Conservation (phyloP, 2,888 invertebrate genomes). For the Thecophora atra region DNA sequence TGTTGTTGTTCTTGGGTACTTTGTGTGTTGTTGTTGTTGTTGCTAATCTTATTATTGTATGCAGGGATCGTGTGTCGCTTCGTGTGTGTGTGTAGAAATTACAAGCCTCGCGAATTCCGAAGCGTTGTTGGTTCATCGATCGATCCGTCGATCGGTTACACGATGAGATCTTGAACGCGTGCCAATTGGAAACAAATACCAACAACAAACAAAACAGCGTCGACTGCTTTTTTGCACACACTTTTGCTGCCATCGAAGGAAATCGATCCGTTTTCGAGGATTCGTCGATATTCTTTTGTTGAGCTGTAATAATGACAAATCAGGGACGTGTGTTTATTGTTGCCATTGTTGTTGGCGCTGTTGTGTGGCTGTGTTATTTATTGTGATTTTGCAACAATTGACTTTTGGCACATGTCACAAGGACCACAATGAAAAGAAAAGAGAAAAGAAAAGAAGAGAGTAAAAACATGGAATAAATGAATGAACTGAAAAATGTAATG, state of each 20-base stretch:
- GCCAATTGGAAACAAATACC: background rate
- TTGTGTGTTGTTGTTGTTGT: background rate
- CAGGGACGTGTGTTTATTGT: background rate
- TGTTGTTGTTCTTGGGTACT: slow-evolving; percentile 2
- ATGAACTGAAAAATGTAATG: no score
- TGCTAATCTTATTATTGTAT: no score
- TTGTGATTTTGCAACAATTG: slow-evolving; percentile 6
- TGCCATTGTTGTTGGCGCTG: background rate
- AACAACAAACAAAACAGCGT: background rate
- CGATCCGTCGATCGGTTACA: no score
- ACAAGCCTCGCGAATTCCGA: background rate
- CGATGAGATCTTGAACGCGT: background rate
- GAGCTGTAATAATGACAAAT: background rate
- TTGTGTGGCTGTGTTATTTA: background rate
- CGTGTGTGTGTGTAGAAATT: background rate
- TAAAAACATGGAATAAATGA: background rate
- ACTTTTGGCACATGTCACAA: background rate
- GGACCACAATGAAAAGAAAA: background rate
- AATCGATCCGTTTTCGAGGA: background rate
- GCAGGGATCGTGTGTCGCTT: background rate
- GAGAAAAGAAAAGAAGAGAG: background rate
- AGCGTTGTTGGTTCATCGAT: no score
- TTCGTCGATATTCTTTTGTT: background rate
- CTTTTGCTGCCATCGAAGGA: background rate
- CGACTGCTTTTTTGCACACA: background rate